These are phyloP conservation scores for Aleiodes sp. DNA, from an alignment of 1,140 invertebrate species.

Conservation along the genomic window DNA sequence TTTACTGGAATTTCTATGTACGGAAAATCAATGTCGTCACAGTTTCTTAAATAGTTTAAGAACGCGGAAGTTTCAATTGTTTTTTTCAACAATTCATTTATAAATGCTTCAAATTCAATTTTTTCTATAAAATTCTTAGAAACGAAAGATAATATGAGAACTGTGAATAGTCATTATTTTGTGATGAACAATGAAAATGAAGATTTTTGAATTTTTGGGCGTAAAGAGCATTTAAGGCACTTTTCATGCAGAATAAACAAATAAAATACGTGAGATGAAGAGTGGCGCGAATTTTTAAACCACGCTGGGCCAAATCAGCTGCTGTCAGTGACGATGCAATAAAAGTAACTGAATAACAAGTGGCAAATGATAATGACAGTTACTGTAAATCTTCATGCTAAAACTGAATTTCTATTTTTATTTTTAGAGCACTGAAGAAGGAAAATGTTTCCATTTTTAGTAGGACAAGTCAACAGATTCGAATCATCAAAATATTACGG, in stretches of 20 bases:
- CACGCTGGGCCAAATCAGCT: not conserved
- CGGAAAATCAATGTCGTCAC: conserved; percentile 1
- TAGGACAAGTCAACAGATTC: too few relatives aligned
- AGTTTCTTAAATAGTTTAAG: not conserved
- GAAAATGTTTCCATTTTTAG: too few relatives aligned
- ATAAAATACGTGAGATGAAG: too few relatives aligned
- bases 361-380: not conserved
- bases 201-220: too few relatives aligned
- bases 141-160: not conserved
- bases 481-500: too few relatives aligned
- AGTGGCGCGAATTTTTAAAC: too few relatives aligned
- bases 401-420: too few relatives aligned
- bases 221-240: too few relatives aligned
- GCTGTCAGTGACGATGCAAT: not conserved
- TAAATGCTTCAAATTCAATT: not conserved
- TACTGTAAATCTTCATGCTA: not conserved
- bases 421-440: too few relatives aligned
- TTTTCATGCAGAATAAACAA: too few relatives aligned
- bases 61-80: conserved; percentile 9
- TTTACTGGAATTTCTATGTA: not conserved
- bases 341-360: not conserved
- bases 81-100: not conserved
- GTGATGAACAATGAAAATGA: not conserved
- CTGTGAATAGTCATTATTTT: not conserved
- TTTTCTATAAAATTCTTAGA: too few relatives aligned